Evolutionary conservation across 2,888 invertebrate species (phyloP).

Genomic region (Mycalesis mineus): DNA sequence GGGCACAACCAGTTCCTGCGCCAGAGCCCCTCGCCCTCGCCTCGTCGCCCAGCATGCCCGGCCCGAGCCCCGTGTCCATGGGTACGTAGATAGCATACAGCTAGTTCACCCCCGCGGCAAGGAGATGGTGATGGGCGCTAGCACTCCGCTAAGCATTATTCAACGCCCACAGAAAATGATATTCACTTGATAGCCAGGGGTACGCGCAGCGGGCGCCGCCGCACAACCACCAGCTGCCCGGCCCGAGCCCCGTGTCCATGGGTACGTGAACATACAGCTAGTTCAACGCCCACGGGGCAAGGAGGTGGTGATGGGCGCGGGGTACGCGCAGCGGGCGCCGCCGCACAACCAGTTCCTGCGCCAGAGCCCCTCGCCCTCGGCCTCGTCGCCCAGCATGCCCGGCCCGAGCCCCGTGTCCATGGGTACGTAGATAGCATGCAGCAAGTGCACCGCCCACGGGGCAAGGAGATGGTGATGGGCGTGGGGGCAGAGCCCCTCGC

Average conservation of each 20-base stretch:
- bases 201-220: slow-evolving; percentile 80
- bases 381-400: slow-evolving; percentile 82
- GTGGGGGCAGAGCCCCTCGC: slow-evolving; percentile 83
- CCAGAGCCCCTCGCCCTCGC: slow-evolving; percentile 88
- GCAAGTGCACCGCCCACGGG: neutral
- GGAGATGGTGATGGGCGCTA: neutral
- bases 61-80: slow-evolving; percentile 74
- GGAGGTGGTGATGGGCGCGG: slow-evolving; percentile 65
- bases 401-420: slow-evolving; percentile 75
- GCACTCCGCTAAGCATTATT: no score
- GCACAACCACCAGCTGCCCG: slow-evolving; percentile 84
- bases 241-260: no score
- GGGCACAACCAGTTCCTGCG: slow-evolving; percentile 85
- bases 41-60: no score
- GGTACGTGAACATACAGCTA: no score
- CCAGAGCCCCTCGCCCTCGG: slow-evolving; percentile 88
- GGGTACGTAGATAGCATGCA: slow-evolving; percentile 43
- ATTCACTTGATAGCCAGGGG: slow-evolving; percentile 69
- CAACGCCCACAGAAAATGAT: no score
- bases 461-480: neutral
- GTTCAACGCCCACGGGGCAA: no score
- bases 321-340: slow-evolving; percentile 78
- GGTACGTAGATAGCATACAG: slow-evolving; percentile 40
- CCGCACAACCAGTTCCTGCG: slow-evolving; percentile 86
- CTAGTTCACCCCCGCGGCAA: neutral